Conservation (phyloP, 2,113 vertebrate species). For the Microcebus murinus region DNA sequence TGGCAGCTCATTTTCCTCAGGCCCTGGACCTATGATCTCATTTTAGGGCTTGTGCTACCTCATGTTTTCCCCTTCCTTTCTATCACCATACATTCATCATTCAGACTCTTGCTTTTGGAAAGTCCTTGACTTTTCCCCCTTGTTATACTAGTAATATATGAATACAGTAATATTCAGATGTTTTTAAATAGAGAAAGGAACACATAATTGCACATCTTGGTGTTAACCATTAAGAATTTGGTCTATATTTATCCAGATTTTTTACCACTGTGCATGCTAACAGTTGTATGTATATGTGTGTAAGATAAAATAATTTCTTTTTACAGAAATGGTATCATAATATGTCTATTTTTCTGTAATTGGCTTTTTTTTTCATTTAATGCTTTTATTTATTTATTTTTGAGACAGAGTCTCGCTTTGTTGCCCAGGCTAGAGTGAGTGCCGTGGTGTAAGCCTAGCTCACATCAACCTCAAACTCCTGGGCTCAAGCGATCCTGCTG, state of each 20-base stretch:
- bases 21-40: neutral
- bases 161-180: neutral
- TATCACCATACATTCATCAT: neutral
- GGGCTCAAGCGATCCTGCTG: too few species aligned
- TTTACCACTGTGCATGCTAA: neutral
- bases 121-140: neutral
- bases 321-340: neutral
- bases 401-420: too few species aligned
- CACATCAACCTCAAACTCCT: too few species aligned
- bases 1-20: neutral
- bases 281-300: neutral
- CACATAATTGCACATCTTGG: neutral
- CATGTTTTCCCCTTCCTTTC: neutral
- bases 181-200: slow-evolving; percentile 20
- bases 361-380: neutral
- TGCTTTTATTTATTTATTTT: neutral
- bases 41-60: neutral
- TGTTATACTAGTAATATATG: neutral
- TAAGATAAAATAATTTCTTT: neutral
- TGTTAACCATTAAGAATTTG: slow-evolving; percentile 16
- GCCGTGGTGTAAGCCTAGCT: too few species aligned
- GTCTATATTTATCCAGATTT: neutral
- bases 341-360: neutral
- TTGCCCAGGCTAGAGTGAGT: too few species aligned
- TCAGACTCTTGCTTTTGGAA: neutral